A percentile compares a stretch with the other conserved stretches of the same genome.
These are phyloP conservation scores for Atractosteus spatula DNA, from an alignment of 2,113 vertebrate species.

Conservation along the genomic window DNA sequence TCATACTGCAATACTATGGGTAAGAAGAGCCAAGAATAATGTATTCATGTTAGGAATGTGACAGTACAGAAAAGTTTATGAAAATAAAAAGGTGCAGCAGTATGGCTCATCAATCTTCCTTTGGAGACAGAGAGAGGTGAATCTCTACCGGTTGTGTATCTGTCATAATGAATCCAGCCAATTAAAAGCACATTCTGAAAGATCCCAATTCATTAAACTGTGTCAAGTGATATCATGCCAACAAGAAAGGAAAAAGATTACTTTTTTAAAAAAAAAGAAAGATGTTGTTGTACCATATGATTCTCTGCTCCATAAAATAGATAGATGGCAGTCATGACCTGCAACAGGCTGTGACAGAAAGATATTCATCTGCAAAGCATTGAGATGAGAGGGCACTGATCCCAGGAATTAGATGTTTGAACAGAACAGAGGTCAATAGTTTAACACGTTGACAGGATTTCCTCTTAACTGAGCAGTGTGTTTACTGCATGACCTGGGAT, in stretches of 20 bases:
- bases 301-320: neutral
- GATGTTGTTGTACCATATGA: neutral
- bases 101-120: constrained; percentile 33
- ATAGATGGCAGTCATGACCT: neutral
- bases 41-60: constrained; percentile 16
- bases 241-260: constrained; percentile 7
- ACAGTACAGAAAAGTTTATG: constrained; percentile 23
- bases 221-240: neutral
- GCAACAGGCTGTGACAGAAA: neutral
- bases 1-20: constrained; percentile 12
- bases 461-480: neutral
- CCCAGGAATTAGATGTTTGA: constrained; percentile 4
- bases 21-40: constrained; percentile 10
- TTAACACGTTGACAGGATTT: neutral
- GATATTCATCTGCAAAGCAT: constrained; percentile 2
- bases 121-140: constrained; percentile 8
- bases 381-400: neutral
- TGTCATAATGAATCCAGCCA: constrained; percentile 11
- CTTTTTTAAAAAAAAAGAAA: neutral
- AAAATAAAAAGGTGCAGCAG: constrained; percentile 30
- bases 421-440: constrained; percentile 2
- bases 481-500: neutral
- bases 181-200: constrained; percentile 7
- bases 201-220: constrained; percentile 11
- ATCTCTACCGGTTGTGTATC: constrained; percentile 8